phyloP scores from a whole-genome alignment of 2,113 vertebrate genomes.

The Semicossyphus pulcher region DNA sequence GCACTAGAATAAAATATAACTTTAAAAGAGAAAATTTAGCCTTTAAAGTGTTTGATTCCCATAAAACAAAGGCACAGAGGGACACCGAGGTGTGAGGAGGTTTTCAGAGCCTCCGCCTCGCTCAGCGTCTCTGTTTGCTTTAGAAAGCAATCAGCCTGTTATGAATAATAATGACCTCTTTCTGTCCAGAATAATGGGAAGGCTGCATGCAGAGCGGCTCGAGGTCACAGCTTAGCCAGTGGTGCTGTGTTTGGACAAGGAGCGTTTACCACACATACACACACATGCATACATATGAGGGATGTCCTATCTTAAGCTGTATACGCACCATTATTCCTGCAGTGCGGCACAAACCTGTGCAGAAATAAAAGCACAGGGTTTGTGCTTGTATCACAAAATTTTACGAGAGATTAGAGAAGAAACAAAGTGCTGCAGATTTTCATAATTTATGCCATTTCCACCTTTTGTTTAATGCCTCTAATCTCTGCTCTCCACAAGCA shows the following conservation, averaged over 20 bases:
- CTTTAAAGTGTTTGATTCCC: neutral
- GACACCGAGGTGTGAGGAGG: neutral
- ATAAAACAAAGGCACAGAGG: constrained; percentile 9
- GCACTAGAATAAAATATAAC: no score
- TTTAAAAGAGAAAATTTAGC: neutral
- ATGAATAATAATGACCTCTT: constrained; percentile 89
- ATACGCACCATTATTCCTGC: constrained; percentile 21
- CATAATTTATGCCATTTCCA: no score
- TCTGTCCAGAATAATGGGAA: constrained; percentile 88
- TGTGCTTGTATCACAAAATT: no score
- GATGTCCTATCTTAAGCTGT: constrained; percentile 42
- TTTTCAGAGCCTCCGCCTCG: constrained; percentile 2
- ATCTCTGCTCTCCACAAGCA: no score
- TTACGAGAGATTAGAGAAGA: no score
- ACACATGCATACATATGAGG: constrained; percentile 60
- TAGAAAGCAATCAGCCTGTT: constrained; percentile 86
- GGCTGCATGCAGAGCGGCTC: constrained; percentile 78
- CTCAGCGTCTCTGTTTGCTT: constrained; percentile 79
- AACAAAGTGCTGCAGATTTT: no score
- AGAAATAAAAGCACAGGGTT: neutral
- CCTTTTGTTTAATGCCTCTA: no score
- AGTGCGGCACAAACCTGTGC: neutral
- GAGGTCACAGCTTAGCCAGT: constrained; percentile 78
- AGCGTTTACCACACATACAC: constrained; percentile 59
- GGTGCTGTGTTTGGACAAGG: constrained; percentile 78